Percentiles rank a stretch among this genome's conserved stretches.
These are phyloP conservation scores for Callocephalon fimbriatum DNA, from an alignment of 2,113 vertebrate species.

Conservation along the genomic window DNA sequence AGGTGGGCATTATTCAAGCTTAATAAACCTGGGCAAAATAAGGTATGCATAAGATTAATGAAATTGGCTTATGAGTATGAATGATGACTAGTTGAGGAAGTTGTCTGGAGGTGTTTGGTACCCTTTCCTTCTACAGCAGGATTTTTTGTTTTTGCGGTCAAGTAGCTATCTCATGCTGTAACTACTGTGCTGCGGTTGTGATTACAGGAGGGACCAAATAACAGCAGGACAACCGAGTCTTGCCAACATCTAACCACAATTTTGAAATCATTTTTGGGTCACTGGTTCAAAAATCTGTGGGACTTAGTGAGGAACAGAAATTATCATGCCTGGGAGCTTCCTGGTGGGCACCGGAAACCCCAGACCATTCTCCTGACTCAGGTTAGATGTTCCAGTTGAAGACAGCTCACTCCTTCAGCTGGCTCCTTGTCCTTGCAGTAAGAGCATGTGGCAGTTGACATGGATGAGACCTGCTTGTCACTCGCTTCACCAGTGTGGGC, in stretches of 20 bases:
- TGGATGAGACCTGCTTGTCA: not conserved
- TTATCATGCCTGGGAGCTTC: not conserved
- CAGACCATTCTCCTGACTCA: not conserved
- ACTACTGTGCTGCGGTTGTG: not conserved
- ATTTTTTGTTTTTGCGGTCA: not conserved
- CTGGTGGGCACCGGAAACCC: not conserved
- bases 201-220: not conserved
- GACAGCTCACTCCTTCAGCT: not conserved
- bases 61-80: not conserved
- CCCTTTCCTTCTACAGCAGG: not conserved
- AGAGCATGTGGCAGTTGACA: not conserved
- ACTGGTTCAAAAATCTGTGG: not conserved
- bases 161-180: not conserved
- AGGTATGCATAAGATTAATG: not conserved
- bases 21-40: not conserved
- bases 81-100: not conserved
- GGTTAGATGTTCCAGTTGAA: not conserved
- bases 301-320: not conserved
- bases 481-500: not conserved
- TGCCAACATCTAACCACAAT: not conserved
- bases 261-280: not conserved
- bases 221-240: not conserved
- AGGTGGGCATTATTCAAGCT: not conserved
- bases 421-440: not conserved
- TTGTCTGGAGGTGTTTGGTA: not conserved